Conservation (phyloP, 2,113 vertebrate species). For the Prunella himalayana region DNA sequence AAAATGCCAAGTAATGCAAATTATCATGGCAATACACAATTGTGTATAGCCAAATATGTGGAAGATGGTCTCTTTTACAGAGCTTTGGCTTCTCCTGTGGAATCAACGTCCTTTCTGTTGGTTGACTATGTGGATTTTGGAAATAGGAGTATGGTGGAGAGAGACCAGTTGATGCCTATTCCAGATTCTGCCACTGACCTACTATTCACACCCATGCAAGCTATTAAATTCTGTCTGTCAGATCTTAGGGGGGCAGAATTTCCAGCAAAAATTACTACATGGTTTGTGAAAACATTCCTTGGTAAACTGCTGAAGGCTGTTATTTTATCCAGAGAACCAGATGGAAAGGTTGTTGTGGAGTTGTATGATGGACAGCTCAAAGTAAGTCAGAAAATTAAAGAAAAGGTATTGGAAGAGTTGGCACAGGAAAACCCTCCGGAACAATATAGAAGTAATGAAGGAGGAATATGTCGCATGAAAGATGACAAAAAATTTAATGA, state of each 20-base stretch:
- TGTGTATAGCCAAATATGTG: slow-evolving; percentile 82
- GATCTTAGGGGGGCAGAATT: slow-evolving; percentile 65
- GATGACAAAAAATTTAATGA: neutral
- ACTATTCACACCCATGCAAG: slow-evolving; percentile 88
- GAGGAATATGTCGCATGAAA: neutral
- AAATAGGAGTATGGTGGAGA: slow-evolving; percentile 76
- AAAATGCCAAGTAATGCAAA: slow-evolving; percentile 20
- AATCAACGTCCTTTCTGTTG: slow-evolving; percentile 64
- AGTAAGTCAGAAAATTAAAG: slow-evolving; percentile 81
- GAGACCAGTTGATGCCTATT: slow-evolving; percentile 75
- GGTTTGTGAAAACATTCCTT: slow-evolving; percentile 75
- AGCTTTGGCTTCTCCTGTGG: slow-evolving; percentile 64
- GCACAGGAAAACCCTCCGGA: fast-evolving
- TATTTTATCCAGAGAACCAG: slow-evolving; percentile 68
- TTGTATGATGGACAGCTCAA: slow-evolving; percentile 80
- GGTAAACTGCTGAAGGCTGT: slow-evolving; percentile 77
- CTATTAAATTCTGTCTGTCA: slow-evolving; percentile 78
- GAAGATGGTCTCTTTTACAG: slow-evolving; percentile 85
- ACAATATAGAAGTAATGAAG: neutral
- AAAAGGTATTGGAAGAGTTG: slow-evolving; percentile 63
- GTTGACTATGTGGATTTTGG: slow-evolving; percentile 93
- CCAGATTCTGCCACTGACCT: slow-evolving; percentile 76
- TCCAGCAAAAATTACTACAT: slow-evolving; percentile 72
- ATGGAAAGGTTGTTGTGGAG: slow-evolving; percentile 80
- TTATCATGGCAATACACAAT: neutral